A percentile compares a stretch with the other conserved stretches of the same genome.
Evolutionary conservation across 2,113 vertebrate genomes (phyloP).

Genomic region (Macroglossus sobrinus): DNA sequence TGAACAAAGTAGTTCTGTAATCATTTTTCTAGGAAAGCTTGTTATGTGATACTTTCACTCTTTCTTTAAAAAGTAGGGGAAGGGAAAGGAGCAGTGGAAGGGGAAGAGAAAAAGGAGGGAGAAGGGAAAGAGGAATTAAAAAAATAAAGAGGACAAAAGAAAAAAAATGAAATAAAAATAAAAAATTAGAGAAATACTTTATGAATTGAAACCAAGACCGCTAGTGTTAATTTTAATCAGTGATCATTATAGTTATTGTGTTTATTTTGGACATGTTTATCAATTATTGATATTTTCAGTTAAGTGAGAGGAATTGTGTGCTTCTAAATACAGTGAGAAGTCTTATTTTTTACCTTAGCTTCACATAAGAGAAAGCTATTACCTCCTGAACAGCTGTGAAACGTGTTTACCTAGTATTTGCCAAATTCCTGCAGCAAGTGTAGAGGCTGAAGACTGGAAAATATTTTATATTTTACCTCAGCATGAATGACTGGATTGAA

Average conservation of each 20-base stretch:
- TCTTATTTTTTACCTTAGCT: neutral
- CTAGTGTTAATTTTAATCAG: neutral
- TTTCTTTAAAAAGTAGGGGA: neutral
- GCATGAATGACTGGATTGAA: neutral
- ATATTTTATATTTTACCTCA: neutral
- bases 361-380: neutral
- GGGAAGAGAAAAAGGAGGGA: neutral
- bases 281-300: neutral
- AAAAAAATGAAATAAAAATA: neutral
- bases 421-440: neutral
- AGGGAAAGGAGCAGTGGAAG: neutral
- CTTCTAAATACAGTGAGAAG: neutral
- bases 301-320: neutral
- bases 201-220: neutral
- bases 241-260: neutral
- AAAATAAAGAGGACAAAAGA: neutral
- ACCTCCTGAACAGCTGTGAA: neutral
- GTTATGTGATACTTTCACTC: neutral
- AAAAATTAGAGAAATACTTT: neutral
- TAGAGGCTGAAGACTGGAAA: neutral
- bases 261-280: neutral
- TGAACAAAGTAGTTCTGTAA: slow-evolving; percentile 45
- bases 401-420: neutral
- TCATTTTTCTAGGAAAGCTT: slow-evolving; percentile 48
- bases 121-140: neutral